A percentile compares a stretch with the other conserved stretches of the same genome.
phyloP scores from a whole-genome alignment of 2,888 invertebrate species.

The Malacosoma neustria region DNA sequence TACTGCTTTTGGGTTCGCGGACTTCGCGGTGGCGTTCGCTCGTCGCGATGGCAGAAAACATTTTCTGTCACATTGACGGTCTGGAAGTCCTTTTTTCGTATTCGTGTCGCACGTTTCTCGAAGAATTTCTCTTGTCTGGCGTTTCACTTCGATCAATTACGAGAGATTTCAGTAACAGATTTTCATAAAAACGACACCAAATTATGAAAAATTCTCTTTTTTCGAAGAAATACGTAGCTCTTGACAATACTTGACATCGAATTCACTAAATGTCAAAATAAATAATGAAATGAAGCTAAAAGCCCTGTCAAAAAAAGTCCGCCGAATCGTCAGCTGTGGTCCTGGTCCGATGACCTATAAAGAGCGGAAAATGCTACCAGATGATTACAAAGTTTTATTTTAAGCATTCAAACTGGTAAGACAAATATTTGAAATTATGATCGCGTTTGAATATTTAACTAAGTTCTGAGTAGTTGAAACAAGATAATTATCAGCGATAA shows the following conservation, averaged over 20 bases:
- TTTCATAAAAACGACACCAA: slow-evolving; percentile 30
- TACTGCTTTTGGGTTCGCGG: slow-evolving; percentile 44
- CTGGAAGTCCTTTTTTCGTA: slow-evolving; percentile 72
- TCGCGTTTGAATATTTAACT: no score
- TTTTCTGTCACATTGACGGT: slow-evolving; percentile 75
- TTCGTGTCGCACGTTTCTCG: slow-evolving; percentile 74
- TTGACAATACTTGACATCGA: slow-evolving; percentile 74
- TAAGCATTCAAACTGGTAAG: neutral
- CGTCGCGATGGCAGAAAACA: slow-evolving; percentile 72
- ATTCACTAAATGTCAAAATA: slow-evolving; percentile 75
- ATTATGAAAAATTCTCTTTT: slow-evolving; percentile 48
- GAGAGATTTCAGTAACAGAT: neutral
- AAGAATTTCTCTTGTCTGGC: slow-evolving; percentile 47
- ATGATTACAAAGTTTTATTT: slow-evolving; percentile 6
- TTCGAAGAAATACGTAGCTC: slow-evolving; percentile 70
- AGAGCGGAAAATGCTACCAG: slow-evolving; percentile 20
- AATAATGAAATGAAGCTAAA: slow-evolving; percentile 72
- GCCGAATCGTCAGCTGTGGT: slow-evolving; percentile 57
- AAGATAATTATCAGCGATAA: no score
- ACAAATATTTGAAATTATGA: neutral
- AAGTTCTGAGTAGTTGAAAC: no score
- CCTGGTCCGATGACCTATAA: slow-evolving; percentile 38
- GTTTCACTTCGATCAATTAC: slow-evolving; percentile 7
- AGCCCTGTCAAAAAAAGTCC: slow-evolving; percentile 71
- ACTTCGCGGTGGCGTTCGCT: slow-evolving; percentile 55